These are phyloP conservation scores for Cnemophilus loriae DNA, from an alignment of 2,113 vertebrate species.

Conservation along the genomic window DNA sequence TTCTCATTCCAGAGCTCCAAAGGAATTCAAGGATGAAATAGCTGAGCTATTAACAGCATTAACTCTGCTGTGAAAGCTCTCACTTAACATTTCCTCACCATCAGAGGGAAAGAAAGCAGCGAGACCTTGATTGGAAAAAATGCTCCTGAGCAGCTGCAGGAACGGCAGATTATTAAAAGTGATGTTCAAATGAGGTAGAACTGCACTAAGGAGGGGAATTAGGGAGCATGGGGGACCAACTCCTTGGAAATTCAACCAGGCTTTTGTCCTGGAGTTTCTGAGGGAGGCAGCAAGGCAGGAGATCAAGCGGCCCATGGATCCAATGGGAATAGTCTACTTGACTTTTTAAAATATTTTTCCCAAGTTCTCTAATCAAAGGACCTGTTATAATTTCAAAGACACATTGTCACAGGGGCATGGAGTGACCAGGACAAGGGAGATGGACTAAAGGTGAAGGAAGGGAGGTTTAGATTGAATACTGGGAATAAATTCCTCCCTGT, in stretches of 20 bases:
- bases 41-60: slow-evolving; percentile 1
- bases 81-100: neutral
- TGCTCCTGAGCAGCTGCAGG: neutral
- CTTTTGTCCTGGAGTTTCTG: neutral
- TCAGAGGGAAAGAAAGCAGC: neutral
- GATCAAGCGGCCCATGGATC: neutral
- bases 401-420: neutral
- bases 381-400: neutral
- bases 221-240: neutral
- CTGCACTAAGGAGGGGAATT: neutral
- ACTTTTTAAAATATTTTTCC: neutral
- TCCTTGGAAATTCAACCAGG: neutral
- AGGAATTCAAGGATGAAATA: slow-evolving; percentile 42
- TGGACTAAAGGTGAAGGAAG: neutral
- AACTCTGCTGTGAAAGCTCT: slow-evolving; percentile 11
- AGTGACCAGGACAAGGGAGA: too few species aligned
- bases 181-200: neutral
- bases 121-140: neutral
- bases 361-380: neutral
- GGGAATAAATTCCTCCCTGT: neutral
- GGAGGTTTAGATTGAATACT: neutral
- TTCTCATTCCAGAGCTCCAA: neutral
- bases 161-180: neutral
- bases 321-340: neutral
- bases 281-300: neutral